Base-by-base conservation (phyloP, 2,113 vertebrate species). In the Ciconia maguari region DNA sequence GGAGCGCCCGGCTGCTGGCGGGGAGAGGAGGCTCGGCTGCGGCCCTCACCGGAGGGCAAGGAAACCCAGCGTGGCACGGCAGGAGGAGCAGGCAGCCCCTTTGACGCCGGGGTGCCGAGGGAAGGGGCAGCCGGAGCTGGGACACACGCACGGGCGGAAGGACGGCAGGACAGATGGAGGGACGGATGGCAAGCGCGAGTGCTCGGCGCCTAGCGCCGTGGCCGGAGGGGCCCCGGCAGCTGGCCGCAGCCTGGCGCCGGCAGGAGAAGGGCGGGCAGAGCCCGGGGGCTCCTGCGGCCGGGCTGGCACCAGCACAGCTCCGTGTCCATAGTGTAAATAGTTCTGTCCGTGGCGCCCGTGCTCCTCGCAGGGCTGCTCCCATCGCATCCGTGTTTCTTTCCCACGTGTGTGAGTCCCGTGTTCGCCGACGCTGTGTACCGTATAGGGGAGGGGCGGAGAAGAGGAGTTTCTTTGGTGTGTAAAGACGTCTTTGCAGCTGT, bases 251-350 rank as follows among this genome's bases (percentile, higher is more conserved):
- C 82, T 5, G 7, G 72, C 1, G 4, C 64, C 3, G 0, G 52
- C 58, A 11, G 71, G 87, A 91, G 88, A 62, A 34, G 70, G 60
- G 49, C 18, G 54, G 93, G 87, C 93, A 93, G 93, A 87, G 93
- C 85, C 94, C 18, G 14, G 96, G 74, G 91, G 93, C 90, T 93
- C 84, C 82, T 61, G 62, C 13, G 11, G 90, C 90, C 16, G 12
- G 65, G 58, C 57, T 3, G 84, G 90, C 74, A 30, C 94, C 69
- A 75, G 89, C 81, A 41, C 41, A 4, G 91, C 87, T 70, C 90
- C 34, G 5, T 92, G 93, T 90, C 77, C 77, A 78, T 61, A 66
- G 60, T 97, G 97, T 96, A 97, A 95, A 97, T 97, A 95, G 38
- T 55, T 92, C 30, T 90, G 94, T 58, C 57, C 12, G 11, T 11